Evolutionary conservation across 2,797 vertebrate genomes (phyloP), one percentile per base, ranked within the genome.

Genomic region (Protonibea diacanthus): DNA sequence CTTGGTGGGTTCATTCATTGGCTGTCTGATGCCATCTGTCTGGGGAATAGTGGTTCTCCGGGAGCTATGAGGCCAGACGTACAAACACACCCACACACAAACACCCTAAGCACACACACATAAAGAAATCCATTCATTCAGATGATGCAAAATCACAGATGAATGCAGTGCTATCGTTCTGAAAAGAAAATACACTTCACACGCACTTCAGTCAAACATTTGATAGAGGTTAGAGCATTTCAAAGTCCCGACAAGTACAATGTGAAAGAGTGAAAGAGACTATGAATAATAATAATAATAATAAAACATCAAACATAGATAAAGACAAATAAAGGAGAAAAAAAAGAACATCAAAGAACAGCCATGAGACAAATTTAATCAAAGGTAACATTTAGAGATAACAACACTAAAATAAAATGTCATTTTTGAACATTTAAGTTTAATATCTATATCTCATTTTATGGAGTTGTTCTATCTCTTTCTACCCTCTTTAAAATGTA

Each of bases 31-130:
- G 40, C 42, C 79, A 44, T 72, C 17, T 58, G 71, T 65, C 38
- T 15, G 27, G 63, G 51, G 55, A 56, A 58, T 4, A 15, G 57
- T 2, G 51, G 15, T 58, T 63, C 48, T 63, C 71, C 15, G 1
- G 48, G 29, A 71, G 57, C 42, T 59, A 4, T 8, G 59, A 68
- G 71, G 47, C 62, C 62, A 79, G 51, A 67, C 20, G 1, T 52
- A 40, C 44, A 66, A 66, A 80, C n/a, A 74, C 61, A 72, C 75
- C 47, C 62, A 86, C 67, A 33, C 63, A 55, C 7, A 67, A 53
- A 45, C n/a, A 21, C 6, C 29, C 29, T 12, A 38, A 58, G 64
- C 21, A 61, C 17, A 55, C n/a, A 42, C 13, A 57, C 18, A 42
- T 7, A 55, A 29, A 60, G 20, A 59, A 40, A 49, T 14, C 1